Percentiles rank a stretch among this genome's conserved stretches.
These are phyloP conservation scores for Hirtodrosophila histrioides DNA, from an alignment of 2,888 invertebrate genomes.

Conservation along the genomic window DNA sequence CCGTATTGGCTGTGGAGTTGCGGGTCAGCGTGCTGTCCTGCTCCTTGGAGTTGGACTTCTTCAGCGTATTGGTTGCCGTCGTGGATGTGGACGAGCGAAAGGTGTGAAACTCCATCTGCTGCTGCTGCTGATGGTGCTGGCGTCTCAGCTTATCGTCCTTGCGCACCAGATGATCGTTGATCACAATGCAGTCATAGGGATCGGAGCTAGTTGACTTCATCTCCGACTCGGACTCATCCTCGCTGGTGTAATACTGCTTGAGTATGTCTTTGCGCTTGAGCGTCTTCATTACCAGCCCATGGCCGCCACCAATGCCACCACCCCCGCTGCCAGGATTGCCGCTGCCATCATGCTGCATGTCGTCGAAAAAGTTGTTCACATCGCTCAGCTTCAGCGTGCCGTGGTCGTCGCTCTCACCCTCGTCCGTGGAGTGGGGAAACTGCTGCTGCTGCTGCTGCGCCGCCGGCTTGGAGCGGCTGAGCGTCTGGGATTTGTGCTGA, in stretches of 20 bases:
- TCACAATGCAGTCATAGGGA: conserved; percentile 92
- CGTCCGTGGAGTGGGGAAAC: conserved; percentile 79
- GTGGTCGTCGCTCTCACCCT: conserved; percentile 82
- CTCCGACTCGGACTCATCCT: conserved; percentile 86
- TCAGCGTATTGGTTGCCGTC: conserved; percentile 82
- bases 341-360: conserved; percentile 57
- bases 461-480: conserved; percentile 54
- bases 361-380: conserved; percentile 86
- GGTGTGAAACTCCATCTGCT: conserved; percentile 85
- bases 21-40: conserved; percentile 85
- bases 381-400: conserved; percentile 85
- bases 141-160: conserved; percentile 85
- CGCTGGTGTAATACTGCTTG: conserved; percentile 88
- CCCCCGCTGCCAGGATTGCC: conserved; percentile 82
- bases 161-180: conserved; percentile 89
- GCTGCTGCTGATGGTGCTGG: conserved; percentile 64
- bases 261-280: conserved; percentile 90
- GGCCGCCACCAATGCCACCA: conserved; percentile 86
- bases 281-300: conserved; percentile 89
- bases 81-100: conserved; percentile 85
- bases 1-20: conserved; percentile 85
- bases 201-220: conserved; percentile 88
- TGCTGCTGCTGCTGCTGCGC: conserved; percentile 45
- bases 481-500: conserved; percentile 60
- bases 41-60: conserved; percentile 65